A percentile compares a stretch with the other conserved stretches of the same genome.
Evolutionary conservation across 2,888 invertebrate genomes (phyloP).

Genomic region (Mythimna albipuncta): DNA sequence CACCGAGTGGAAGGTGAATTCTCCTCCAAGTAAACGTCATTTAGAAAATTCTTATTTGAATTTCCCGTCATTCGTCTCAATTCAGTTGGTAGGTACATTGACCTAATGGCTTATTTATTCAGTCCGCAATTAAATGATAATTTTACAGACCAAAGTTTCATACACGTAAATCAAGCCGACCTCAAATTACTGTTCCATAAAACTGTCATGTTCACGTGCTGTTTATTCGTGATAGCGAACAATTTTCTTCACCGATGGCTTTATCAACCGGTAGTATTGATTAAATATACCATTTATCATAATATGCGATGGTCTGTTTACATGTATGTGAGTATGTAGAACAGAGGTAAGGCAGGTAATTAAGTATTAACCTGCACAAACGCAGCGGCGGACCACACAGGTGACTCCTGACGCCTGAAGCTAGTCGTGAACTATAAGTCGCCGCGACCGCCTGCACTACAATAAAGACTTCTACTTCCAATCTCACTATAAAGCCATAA

Average conservation of each 20-base stretch:
- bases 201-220: constrained; percentile 52
- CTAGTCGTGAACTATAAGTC: constrained; percentile 86
- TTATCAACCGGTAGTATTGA: constrained; percentile 44
- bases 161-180: constrained; percentile 47
- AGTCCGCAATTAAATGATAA: constrained; percentile 41
- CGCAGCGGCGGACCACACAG: constrained; percentile 83
- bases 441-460: constrained; percentile 72
- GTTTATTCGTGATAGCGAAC: constrained; percentile 45
- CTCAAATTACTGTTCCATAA: constrained; percentile 53
- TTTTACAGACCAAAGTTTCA: constrained; percentile 38
- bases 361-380: constrained; percentile 72
- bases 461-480: constrained; percentile 83
- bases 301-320: constrained; percentile 15
- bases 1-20: constrained; percentile 53
- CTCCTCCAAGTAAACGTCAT: constrained; percentile 29
- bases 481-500: constrained; percentile 81
- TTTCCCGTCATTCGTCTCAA: constrained; percentile 10
- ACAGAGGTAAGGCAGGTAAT: constrained; percentile 66
- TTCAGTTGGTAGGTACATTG: constrained; percentile 17
- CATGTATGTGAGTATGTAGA: constrained; percentile 42
- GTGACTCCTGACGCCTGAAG: constrained; percentile 79
- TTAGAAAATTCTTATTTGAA: constrained; percentile 33
- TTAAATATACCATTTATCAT: constrained; percentile 40
- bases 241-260: constrained; percentile 53
- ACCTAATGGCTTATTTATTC: constrained; percentile 41